Conservation (phyloP, 2,113 vertebrate species). For the Chamaea fasciata region DNA sequence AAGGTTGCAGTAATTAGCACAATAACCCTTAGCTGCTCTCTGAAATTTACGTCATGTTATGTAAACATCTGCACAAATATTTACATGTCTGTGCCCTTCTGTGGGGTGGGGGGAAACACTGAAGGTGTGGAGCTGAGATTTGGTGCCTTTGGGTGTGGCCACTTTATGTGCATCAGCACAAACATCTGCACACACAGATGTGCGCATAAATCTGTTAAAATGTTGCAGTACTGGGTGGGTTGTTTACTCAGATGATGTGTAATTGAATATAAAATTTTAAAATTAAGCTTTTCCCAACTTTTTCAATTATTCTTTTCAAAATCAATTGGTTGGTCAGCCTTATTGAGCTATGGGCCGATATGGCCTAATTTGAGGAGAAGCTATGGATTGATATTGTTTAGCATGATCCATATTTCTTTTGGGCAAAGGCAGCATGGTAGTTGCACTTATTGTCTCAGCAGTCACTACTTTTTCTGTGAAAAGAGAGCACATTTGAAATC, state of each 20-base stretch:
- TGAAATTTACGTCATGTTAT: neutral
- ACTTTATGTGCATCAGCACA: neutral
- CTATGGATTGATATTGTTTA: neutral
- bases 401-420: neutral
- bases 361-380: neutral
- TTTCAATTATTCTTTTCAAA: neutral
- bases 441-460: neutral
- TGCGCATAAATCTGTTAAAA: neutral
- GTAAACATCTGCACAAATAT: neutral
- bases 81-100: neutral
- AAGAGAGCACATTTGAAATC: neutral
- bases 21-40: neutral
- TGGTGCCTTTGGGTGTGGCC: neutral
- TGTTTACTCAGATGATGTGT: neutral
- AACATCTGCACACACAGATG: neutral
- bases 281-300: neutral
- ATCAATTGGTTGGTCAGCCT: neutral
- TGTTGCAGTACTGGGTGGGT: neutral
- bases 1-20: neutral
- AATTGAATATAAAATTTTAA: neutral
- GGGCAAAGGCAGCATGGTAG: neutral
- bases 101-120: neutral
- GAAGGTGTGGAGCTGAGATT: neutral
- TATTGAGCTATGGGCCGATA: neutral
- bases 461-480: neutral